Conservation (phyloP, 2,888 invertebrate species). For the Eilema sororculum region DNA sequence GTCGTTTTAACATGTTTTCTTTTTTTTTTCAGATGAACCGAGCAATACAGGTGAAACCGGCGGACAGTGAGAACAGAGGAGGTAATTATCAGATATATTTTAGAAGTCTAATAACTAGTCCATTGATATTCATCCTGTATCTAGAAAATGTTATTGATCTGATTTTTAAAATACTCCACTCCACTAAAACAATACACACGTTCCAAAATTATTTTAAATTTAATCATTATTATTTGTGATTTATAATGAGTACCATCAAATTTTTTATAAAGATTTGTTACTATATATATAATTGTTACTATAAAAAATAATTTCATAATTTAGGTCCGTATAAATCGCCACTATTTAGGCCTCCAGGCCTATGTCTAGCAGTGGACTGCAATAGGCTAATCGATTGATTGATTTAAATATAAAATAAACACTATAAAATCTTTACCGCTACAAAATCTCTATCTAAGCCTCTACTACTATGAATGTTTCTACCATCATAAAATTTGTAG, state of each 20-base stretch:
- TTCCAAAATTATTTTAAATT: too few species aligned
- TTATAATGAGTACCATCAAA: not conserved
- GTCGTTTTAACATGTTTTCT: constrained; percentile 46
- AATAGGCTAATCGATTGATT: too few species aligned
- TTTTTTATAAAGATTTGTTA: not conserved
- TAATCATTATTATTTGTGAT: not conserved
- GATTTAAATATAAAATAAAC: too few species aligned
- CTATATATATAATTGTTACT: too few species aligned
- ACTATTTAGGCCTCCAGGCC: too few species aligned
- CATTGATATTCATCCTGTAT: not conserved
- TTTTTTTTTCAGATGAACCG: constrained; percentile 98
- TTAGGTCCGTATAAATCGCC: too few species aligned
- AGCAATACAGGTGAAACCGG: constrained; percentile 99
- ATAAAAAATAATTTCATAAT: too few species aligned
- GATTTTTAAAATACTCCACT: constrained; percentile 2
- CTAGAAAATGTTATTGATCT: not conserved
- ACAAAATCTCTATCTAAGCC: not conserved
- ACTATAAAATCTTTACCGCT: too few species aligned
- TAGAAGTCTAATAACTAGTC: not conserved
- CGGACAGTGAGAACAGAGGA: constrained; percentile 99
- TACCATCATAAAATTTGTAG: not conserved
- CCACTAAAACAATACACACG: not conserved
- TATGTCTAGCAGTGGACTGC: too few species aligned
- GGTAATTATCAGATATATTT: constrained; percentile 87
- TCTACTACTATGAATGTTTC: not conserved